Evolutionary conservation across 2,888 invertebrate genomes (phyloP), one percentile per base, ranked within the genome.

Genomic region (Cerceris ruficornis): DNA sequence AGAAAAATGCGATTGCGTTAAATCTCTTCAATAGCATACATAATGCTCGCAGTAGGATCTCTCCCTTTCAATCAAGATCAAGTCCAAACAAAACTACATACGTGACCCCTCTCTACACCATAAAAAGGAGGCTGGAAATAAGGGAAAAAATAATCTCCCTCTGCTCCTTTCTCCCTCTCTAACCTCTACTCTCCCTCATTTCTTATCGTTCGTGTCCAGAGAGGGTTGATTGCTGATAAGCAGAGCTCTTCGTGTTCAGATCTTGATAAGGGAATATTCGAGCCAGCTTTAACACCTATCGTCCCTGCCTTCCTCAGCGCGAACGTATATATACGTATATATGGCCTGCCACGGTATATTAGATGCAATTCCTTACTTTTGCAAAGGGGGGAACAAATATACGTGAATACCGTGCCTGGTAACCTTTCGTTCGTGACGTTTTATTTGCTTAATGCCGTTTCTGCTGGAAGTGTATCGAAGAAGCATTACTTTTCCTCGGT

Each of bases 241-340:
- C 73, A 49, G 67, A 59, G 70, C 81, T 81, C 78, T 75, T 81
- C 75, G 83, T 70, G 75, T 70, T 71, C 60, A 54, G 77, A 84
- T 84, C 84, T 65, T 54, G 84, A 84, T 84, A 84, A 77, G 69
- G 59, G 62, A 70, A 70, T 64, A 67, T 69, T 75, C 77, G 50
- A 69, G 69, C 17, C 69, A 13, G 52, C 68, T 65, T 80, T 74
- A 77, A 80, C 76, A 76, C 79, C 74, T 81, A 67, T 76, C 73
- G 65, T 55, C 49, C 61, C 54, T 28, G 28, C 28, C 28, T 28
- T 57, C 49, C 55, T 69, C 57, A 61, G 28, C 42, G 61, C 46
- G 43, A 68, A 55, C 54, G 66, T 61, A 55, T 62, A 57, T 69
- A n/a, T n/a, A 50, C 62, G 61, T 28, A 28, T 28, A 28, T 28